Conservation (phyloP, 1,140 invertebrate genomes). For the Drosophila teissieri region DNA sequence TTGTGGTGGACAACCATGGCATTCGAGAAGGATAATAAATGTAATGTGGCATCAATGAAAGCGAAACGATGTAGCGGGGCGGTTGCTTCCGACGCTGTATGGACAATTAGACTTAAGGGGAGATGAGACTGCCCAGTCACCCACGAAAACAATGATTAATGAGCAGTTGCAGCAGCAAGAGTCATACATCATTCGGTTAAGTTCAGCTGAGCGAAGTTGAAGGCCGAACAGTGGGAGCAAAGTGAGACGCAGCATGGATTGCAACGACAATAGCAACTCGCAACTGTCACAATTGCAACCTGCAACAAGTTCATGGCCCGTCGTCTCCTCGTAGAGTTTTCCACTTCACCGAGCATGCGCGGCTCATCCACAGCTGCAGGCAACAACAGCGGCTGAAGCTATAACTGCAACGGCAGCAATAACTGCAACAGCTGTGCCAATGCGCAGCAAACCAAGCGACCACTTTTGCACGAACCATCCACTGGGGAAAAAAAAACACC, state of each 20-base stretch:
- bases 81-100: conserved; percentile 27
- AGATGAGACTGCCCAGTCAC: conserved; percentile 1
- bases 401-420: conserved; percentile 28
- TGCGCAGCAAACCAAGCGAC: conserved; percentile 69
- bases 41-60: conserved; percentile 55
- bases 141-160: conserved; percentile 74
- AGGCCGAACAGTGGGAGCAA: conserved; percentile 20
- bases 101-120: conserved; percentile 35
- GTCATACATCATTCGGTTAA: conserved; percentile 61
- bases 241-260: conserved; percentile 5
- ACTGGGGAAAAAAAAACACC: conserved; percentile 7
- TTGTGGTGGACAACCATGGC: conserved; percentile 54
- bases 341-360: conserved; percentile 59
- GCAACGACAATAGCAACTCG: conserved; percentile 30
- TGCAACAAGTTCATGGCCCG: conserved; percentile 70
- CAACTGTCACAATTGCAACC: conserved; percentile 59
- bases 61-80: conserved; percentile 29
- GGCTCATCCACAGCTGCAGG: conserved; percentile 50
- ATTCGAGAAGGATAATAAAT: conserved; percentile 75
- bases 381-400: conserved; percentile 21
- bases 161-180: conserved; percentile 50
- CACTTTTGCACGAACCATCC: conserved; percentile 55
- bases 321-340: conserved; percentile 42
- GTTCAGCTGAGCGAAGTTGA: conserved; percentile 39
- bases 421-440: conserved; percentile 58